Base-by-base conservation (phyloP, 2,888 invertebrate genomes). In the Apamea epomidion region DNA sequence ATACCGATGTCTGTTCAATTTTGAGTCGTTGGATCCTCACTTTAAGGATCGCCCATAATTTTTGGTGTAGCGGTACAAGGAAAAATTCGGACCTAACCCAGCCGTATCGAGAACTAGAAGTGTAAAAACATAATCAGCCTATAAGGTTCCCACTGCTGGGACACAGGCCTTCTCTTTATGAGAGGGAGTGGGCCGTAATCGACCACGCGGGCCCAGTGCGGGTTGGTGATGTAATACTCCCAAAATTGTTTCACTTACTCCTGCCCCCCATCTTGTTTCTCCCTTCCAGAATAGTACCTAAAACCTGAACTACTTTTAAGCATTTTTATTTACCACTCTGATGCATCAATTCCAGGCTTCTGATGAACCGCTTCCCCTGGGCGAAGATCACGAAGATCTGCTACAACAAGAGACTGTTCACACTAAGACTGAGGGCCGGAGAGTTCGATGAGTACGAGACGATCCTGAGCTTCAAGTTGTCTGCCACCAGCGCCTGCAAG, bases 321-420 rank as follows among this genome's bases (percentile, higher is more conserved):
- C 21, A 29, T 25, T 32, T n/a, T 21, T 54, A 0, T 32, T 60
- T n/a, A 72, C 58, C 37, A 37, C 37, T 54, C 18, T 58, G n/a
- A 72, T 58, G 7, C n/a, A 54, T 25, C 3, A 58, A 16, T n/a
- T n/a, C 80, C 92, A 98, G 99, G 90, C 97, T 99, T 83, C 97
- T 99, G 86, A 99, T 99, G 94, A 99, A 99, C 97, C 98, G 99
- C 87, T 99, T 99, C 96, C 99, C 99, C 6, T 99, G 99, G 99
- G 99, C 99, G 45, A 99, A 99, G 97, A 99, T 99, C 91, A 97
- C 99, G 71, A 99, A 99, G 97, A 99, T 99, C 92, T 99, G 99
- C 90, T 99, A 99, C 97, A 99, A 99, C 95, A 98, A 99, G 92
- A 99, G 99, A 93, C 98, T 98, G 92, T 99, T 99, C 97, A 99